A percentile compares a stretch with the other conserved stretches of the same genome.
phyloP scores from a whole-genome alignment of 1,140 invertebrate species.

The Drosophila triauraria region DNA sequence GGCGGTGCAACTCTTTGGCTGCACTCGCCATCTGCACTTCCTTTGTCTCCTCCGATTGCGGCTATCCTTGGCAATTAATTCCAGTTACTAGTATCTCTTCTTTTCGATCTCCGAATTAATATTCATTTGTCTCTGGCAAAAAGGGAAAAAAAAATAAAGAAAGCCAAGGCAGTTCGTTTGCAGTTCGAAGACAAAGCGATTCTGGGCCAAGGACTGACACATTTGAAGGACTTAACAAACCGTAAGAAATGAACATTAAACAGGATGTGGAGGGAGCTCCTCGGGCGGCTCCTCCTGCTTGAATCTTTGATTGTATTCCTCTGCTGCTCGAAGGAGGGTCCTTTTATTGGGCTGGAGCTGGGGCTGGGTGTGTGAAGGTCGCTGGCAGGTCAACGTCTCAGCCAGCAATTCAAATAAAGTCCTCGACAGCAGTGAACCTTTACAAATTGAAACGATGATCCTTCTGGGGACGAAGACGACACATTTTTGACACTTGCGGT shows the following conservation, averaged over 20 bases:
- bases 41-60: background rate
- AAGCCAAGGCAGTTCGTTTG: background rate
- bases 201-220: constrained; percentile 52
- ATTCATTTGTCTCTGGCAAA: constrained; percentile 43
- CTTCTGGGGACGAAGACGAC: constrained; percentile 46
- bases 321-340: constrained; percentile 48
- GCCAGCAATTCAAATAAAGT: constrained; percentile 61
- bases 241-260: constrained; percentile 78
- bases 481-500: constrained; percentile 59
- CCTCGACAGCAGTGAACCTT: constrained; percentile 60
- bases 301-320: constrained; percentile 62
- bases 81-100: constrained; percentile 22
- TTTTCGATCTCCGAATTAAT: constrained; percentile 48
- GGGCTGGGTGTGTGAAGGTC: constrained; percentile 57
- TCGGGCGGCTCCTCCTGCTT: constrained; percentile 21
- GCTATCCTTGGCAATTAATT: constrained; percentile 46
- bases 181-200: constrained; percentile 36
- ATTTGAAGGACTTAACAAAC: constrained; percentile 79
- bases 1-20: background rate
- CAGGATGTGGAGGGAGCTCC: constrained; percentile 54
- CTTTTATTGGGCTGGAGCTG: background rate
- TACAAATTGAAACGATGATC: constrained; percentile 75
- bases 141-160: background rate
- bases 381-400: constrained; percentile 69
- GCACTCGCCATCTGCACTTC: background rate